phyloP scores from a whole-genome alignment of 2,113 vertebrate species.

The Illadopsis cleaveri region DNA sequence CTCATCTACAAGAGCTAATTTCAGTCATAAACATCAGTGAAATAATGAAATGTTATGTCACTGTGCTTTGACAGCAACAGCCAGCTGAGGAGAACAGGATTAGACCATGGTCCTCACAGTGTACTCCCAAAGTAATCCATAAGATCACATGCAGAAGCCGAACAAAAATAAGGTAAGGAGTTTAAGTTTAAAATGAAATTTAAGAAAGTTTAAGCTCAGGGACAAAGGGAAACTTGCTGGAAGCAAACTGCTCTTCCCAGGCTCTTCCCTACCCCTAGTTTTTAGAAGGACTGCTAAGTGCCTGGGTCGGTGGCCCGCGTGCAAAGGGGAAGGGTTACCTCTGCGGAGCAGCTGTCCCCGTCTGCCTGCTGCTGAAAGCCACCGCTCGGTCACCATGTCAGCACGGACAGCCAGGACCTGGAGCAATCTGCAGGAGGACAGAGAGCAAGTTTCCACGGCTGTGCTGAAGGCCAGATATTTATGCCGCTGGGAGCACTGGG shows the following conservation, averaged over 20 bases:
- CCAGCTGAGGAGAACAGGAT: neutral
- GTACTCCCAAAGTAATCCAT: neutral
- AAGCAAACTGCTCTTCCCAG: neutral
- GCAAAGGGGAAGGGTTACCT: conserved; percentile 62
- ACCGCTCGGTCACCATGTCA: conserved; percentile 37
- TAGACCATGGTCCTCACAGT: neutral
- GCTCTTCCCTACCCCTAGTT: neutral
- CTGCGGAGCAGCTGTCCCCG: conserved; percentile 45
- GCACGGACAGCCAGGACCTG: neutral
- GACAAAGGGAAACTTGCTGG: neutral
- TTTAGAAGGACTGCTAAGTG: neutral
- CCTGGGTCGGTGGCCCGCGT: fast-evolving
- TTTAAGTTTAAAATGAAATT: neutral
- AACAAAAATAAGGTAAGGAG: neutral
- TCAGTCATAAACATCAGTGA: neutral
- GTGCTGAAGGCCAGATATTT: conserved; percentile 52
- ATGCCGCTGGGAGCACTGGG: neutral
- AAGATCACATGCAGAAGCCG: neutral
- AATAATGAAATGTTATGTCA: neutral
- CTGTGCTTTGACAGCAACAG: neutral
- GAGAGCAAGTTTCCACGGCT: neutral
- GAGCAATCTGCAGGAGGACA: conserved; percentile 50
- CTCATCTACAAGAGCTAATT: neutral
- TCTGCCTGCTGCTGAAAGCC: conserved; percentile 10
- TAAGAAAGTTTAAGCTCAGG: fast-evolving